Conservation (phyloP, 2,797 vertebrate species). For the Argya squamiceps region DNA sequence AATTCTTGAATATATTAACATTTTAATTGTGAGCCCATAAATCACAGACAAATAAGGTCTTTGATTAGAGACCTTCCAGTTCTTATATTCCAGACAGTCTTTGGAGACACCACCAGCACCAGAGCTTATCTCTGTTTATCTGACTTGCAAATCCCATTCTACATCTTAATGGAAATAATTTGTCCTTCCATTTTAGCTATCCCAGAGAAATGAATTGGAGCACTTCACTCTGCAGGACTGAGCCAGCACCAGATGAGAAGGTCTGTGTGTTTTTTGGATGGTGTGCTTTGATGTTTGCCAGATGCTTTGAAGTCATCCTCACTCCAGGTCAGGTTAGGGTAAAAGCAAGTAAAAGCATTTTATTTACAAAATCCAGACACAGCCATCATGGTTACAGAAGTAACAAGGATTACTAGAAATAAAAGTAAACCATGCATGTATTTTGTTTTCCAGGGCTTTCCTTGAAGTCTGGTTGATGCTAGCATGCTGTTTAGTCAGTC, state of each 20-base stretch:
- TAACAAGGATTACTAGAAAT: background rate
- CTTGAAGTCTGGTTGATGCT: background rate
- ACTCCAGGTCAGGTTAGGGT: background rate
- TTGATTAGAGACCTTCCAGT: background rate
- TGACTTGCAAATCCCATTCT: background rate
- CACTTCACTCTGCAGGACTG: background rate
- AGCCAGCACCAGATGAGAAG: background rate
- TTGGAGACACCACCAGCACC: background rate
- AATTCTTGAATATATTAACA: background rate
- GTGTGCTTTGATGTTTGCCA: background rate
- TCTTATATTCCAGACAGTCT: background rate
- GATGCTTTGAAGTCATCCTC: background rate
- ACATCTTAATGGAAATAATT: background rate
- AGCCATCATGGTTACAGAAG: background rate
- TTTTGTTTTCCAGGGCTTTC: background rate
- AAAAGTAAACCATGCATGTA: background rate
- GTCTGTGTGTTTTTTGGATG: background rate
- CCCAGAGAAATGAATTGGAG: background rate
- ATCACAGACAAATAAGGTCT: background rate
- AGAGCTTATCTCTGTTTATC: background rate
- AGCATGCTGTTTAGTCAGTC: background rate
- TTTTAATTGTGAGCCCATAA: background rate
- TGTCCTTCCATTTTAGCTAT: background rate
- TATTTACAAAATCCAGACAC: background rate
- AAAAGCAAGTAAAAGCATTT: background rate